These are phyloP conservation scores for Steinernema scapterisci DNA, from an alignment of 2,888 invertebrate genomes.

Conservation along the genomic window DNA sequence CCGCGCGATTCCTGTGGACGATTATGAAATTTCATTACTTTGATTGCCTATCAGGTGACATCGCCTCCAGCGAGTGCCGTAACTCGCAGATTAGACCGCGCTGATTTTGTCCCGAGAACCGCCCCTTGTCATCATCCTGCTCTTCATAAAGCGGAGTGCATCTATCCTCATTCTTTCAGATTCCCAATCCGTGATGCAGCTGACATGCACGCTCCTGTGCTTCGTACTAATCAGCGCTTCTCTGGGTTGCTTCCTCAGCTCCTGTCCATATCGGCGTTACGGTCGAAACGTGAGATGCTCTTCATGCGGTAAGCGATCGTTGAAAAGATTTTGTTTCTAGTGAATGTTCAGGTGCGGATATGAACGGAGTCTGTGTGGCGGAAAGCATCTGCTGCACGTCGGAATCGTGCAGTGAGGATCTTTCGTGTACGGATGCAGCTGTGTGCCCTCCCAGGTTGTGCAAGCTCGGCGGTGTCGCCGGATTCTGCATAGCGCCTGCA, in stretches of 20 bases:
- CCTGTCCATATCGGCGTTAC: slow-evolving; percentile 62
- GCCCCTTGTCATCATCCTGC: not conserved
- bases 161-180: not conserved
- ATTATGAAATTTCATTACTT: slow-evolving; percentile 27
- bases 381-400: slow-evolving; percentile 53
- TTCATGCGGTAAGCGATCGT: slow-evolving; percentile 44
- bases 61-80: not conserved
- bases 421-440: slow-evolving; percentile 39
- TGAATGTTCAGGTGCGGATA: slow-evolving; percentile 42
- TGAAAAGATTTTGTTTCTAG: not conserved
- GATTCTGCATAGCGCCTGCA: slow-evolving; percentile 41
- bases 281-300: slow-evolving; percentile 52
- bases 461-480: slow-evolving; percentile 33
- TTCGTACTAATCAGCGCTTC: not conserved
- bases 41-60: slow-evolving; percentile 24
- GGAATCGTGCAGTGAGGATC: slow-evolving; percentile 47
- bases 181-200: slow-evolving; percentile 10
- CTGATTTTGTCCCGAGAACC: not conserved
- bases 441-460: slow-evolving; percentile 39
- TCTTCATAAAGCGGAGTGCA: slow-evolving; percentile 16
- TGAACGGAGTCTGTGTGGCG: slow-evolving; percentile 52
- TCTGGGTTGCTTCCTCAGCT: slow-evolving; percentile 58
- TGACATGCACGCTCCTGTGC: slow-evolving; percentile 8
- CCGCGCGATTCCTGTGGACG: not conserved
- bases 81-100: not conserved